Base-by-base conservation (phyloP, 2,888 invertebrate species). In the Hylaea fasciaria region DNA sequence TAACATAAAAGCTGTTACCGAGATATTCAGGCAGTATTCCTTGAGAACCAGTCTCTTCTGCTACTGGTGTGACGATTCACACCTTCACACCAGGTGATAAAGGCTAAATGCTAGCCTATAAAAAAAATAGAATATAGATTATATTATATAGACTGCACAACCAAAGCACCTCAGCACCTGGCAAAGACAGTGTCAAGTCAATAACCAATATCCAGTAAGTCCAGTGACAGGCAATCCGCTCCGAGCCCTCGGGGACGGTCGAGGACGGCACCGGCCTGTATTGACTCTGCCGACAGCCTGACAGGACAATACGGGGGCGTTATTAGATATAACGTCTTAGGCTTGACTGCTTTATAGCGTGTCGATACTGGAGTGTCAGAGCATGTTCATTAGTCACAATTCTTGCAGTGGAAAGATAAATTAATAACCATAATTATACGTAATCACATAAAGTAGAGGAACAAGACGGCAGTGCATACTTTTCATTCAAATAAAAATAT, bases 141-240 rank as follows among this genome's bases (percentile, higher is more conserved):
- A 28, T 28, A 28, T 28, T 28, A 32, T 7, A 32, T 8, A 32
- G 10, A 32, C 32, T 7, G 9, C 3, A 37, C 37, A n/a, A 37
- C n/a, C 12, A 37, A 40, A 14, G 14, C n/a, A 5, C 13, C 14
- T 7, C 5, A 13, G 14, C 14, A 13, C 14, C 40, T 40, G 0
- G 13, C 40, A 40, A 22, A 1, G 9, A 40, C 40, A 14, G 46
- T 22, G 37, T 22, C 14, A 54, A 22, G 37, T 22, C 14, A 37
- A 28, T 29, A 49, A 14, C 44, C 22, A 47, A 47, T 47, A 47
- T 16, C 16, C 28, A 11, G 11, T 14, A 12, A 12, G 47, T 35
- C 47, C 47, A 12, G 47, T 47, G 47, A 47, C 47, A 47, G 46
- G 29, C 46, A 46, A 46, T 46, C 14, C 35, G 39, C 7, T 17